Conservation (phyloP, 2,113 vertebrate species). For the Canis aureus region DNA sequence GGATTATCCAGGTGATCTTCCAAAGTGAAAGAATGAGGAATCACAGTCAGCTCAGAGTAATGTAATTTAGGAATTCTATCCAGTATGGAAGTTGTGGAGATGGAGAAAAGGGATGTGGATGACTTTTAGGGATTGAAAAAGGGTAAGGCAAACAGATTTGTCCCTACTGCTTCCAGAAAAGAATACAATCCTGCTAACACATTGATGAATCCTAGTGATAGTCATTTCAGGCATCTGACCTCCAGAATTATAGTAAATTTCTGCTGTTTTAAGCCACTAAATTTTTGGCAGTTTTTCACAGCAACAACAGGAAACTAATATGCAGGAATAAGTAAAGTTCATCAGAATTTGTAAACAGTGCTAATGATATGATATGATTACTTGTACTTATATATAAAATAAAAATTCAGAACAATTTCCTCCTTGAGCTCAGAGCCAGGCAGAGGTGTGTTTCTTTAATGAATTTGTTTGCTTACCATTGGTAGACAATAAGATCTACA, state of each 20-base stretch:
- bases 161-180: background rate
- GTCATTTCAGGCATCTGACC: background rate
- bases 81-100: background rate
- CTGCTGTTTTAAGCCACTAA: background rate
- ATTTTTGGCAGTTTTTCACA: background rate
- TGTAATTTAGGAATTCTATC: rapidly evolving
- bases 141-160: rapidly evolving
- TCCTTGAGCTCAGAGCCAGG: background rate
- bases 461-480: background rate
- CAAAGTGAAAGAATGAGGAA: background rate
- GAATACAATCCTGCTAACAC: background rate
- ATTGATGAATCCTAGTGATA: background rate
- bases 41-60: background rate
- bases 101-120: background rate
- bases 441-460: background rate
- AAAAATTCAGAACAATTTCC: background rate
- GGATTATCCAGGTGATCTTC: background rate
- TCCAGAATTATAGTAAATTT: background rate
- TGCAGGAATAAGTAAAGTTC: background rate
- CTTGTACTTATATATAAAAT: background rate
- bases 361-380: background rate
- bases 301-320: background rate
- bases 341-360: background rate
- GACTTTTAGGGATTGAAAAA: background rate
- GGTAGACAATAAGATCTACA: background rate